Base-by-base conservation (phyloP, 1,140 invertebrate genomes). In the Drosophila lacteicornis region DNA sequence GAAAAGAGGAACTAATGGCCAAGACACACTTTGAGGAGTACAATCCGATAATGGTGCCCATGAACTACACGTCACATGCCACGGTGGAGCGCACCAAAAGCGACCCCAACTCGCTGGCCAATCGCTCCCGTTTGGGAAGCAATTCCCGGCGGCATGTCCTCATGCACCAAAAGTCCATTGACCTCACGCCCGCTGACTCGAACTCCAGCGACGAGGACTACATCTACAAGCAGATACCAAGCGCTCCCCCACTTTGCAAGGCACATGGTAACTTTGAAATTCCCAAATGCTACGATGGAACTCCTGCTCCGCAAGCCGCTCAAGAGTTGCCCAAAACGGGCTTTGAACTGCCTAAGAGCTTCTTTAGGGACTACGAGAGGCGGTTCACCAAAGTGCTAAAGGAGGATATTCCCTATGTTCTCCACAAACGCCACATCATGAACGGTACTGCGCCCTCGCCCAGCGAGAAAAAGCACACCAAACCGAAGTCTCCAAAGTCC, bases 131-230 rank as follows among this genome's bases (percentile, higher is more conserved):
- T 47, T 93, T 96, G 67, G 96, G 95, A 61, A 96, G 95, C 25
- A 96, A 95, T 82, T 95, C 95, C 11, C 94, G 96, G 33, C 94
- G 96, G 3, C 95, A 96, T 87, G 94, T 96, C 42, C 92, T 97
- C n/a, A 97, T 96, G 94, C 96, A 97, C 92, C 97, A 97, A 79
- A 97, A 97, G 88, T 97, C 96, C 0, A 97, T 97, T 69, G 97
- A 97, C 87, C 92, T 97, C 7, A 97, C 96, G 11, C 96, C 96
- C 1, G 96, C 96, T 0, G 96, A 97, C 92, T 87, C 83, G 0
- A 96, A 97, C 92, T 87, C 83, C 1, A 96, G 96, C 33, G 96
- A 97, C 82, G 96, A 96, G 91, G 96, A 97, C 82, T 95, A 95
- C 73, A 94, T 96, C 42, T 95, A 95, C 75, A 94, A 95, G 60